Evolutionary conservation across 2,888 invertebrate species (phyloP), one percentile per base, ranked within the genome.

Genomic region (Xanthorhoe spadicearia): DNA sequence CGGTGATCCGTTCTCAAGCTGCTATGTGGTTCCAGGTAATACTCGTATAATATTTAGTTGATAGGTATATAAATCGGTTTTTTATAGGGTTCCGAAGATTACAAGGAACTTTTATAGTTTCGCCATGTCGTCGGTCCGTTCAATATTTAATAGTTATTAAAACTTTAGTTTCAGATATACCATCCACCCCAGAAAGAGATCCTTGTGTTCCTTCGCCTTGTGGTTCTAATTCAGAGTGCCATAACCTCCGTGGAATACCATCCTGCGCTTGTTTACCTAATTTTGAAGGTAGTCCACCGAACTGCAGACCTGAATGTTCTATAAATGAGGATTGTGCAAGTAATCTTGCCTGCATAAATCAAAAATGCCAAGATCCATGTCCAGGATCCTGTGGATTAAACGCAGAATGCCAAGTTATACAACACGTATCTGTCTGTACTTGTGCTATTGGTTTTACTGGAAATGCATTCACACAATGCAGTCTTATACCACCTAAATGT

Each of bases 161-260:
- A 17, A 46, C 66, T 71, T 68, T 61, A 93, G 93, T 81, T 73
- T 79, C 87, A 73, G 77, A 79, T 60, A 74, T 78, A 70, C 87
- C 86, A n/a, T 66, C 70, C 58, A 70, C 77, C 48, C 79, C 81
- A 62, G 83, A 86, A 71, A 87, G 87, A 72, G 94, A 96, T 82
- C 95, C 95, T 2, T 96, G 96, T 77, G 81, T 94, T 51, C 96
- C 96, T 48, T 95, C 96, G 23, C 95, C 95, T 0, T 96, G 96
- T 82, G 96, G 96, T 54, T 88, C 94, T 6, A 94, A 95, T 81
- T 94, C 95, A 8, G 87, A 94, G 73, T 96, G 96, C 76, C 91
- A 93, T 69, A 91, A 94, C 73, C 83, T 93, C 50, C 91, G 91
- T 62, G 94, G 94, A 35, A 86, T 89, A 69, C 94, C 95, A 43